Percentiles rank a stretch among this genome's conserved stretches.
These are phyloP conservation scores for Macrotus californicus DNA, from an alignment of 2,113 vertebrate species.

Conservation along the genomic window DNA sequence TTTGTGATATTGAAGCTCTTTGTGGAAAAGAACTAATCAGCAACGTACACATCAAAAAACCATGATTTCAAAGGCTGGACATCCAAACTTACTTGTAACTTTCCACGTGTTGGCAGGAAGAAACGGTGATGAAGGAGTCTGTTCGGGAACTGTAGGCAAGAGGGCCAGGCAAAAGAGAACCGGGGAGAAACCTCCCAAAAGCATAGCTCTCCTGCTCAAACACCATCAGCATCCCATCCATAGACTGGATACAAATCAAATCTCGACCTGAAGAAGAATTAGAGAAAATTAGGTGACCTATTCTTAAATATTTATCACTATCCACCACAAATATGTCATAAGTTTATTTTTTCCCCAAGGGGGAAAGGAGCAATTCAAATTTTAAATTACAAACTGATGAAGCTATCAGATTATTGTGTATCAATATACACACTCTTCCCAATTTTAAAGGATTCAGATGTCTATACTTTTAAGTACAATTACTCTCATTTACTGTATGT, in stretches of 20 bases:
- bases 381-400: neutral
- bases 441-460: neutral
- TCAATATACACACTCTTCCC: neutral
- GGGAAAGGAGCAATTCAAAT: neutral
- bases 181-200: conserved; percentile 93
- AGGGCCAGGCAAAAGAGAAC: conserved; percentile 94
- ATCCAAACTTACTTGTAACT: conserved; percentile 90
- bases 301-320: neutral
- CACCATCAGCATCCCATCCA: conserved; percentile 98
- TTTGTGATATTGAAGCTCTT: neutral
- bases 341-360: neutral
- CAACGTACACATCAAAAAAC: neutral
- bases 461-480: neutral
- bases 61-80: neutral
- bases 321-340: neutral
- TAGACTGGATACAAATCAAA: conserved; percentile 96
- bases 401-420: neutral
- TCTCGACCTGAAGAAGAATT: conserved; percentile 86
- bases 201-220: conserved; percentile 98
- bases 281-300: conserved; percentile 30
- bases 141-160: conserved; percentile 90
- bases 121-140: conserved; percentile 95
- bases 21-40: neutral
- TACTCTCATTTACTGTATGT: neutral
- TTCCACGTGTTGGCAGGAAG: conserved; percentile 91